Conservation (phyloP, 1,140 invertebrate species). For the Probaryconus sp. region DNA sequence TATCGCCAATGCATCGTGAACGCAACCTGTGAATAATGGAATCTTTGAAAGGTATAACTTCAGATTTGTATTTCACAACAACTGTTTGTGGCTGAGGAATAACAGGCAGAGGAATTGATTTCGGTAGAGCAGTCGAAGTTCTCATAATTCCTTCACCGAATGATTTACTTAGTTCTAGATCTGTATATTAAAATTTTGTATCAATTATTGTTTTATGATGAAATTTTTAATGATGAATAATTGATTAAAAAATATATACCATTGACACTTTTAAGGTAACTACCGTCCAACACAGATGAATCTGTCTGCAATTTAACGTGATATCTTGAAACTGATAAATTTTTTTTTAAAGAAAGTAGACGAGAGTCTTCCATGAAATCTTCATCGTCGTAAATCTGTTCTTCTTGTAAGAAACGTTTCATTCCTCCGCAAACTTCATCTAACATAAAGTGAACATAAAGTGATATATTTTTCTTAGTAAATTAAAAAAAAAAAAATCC, state of each 20-base stretch:
- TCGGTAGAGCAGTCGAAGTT: constrained; percentile 42
- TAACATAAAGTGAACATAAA: constrained; percentile 2
- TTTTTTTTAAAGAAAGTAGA: constrained; percentile 28
- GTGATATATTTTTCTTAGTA: not conserved
- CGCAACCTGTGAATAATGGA: constrained; percentile 76
- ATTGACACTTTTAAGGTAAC: constrained; percentile 21
- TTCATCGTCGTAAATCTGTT: constrained; percentile 46
- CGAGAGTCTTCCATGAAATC: constrained; percentile 47
- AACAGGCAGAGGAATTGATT: constrained; percentile 58
- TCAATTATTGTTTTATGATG: not conserved
- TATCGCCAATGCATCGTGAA: constrained; percentile 82
- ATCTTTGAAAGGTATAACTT: constrained; percentile 73
- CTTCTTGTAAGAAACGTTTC: constrained; percentile 47
- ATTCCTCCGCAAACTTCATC: constrained; percentile 51
- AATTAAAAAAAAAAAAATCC: not conserved
- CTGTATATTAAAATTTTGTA: constrained; percentile 15
- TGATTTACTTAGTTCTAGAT: constrained; percentile 23
- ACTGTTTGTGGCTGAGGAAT: constrained; percentile 65
- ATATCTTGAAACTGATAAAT: constrained; percentile 34
- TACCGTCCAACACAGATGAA: constrained; percentile 39
- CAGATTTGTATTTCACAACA: constrained; percentile 74
- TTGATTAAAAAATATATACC: constrained; percentile 33
- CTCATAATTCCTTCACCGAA: constrained; percentile 42
- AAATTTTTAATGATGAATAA: too few species aligned
- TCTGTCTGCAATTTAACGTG: constrained; percentile 52